phyloP scores from a whole-genome alignment of 2,888 invertebrate genomes.

The Dolichopus griseipennis region DNA sequence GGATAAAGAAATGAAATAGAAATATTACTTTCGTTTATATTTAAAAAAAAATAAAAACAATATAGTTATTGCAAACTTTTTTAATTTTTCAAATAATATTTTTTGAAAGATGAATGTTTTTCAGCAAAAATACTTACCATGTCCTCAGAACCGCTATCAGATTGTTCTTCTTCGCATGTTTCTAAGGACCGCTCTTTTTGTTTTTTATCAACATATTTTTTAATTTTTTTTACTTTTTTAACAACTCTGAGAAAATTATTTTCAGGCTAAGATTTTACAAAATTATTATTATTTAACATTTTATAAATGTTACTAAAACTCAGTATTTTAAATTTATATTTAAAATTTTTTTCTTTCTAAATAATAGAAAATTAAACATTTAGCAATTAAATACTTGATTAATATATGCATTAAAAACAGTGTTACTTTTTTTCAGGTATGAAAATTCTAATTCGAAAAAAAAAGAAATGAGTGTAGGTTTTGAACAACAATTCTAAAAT shows the following conservation, averaged over 20 bases:
- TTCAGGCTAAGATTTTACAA: conserved; percentile 32
- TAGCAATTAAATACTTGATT: too few relatives aligned
- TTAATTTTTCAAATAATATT: not conserved
- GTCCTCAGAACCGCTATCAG: conserved; percentile 59
- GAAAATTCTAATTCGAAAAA: too few relatives aligned
- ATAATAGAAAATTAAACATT: too few relatives aligned
- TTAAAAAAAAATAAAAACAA: not conserved
- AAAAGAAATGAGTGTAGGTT: too few relatives aligned
- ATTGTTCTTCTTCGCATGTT: conserved; percentile 39
- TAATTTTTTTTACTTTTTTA: conserved; percentile 42
- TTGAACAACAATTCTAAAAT: too few relatives aligned
- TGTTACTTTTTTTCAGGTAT: too few relatives aligned
- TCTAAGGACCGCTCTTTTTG: conserved; percentile 27
- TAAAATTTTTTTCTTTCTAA: too few relatives aligned
- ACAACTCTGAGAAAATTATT: conserved; percentile 40
- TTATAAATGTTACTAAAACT: too few relatives aligned
- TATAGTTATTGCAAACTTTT: not conserved
- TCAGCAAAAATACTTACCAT: conserved; percentile 51
- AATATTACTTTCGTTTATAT: conserved; percentile 10
- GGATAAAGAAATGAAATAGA: conserved; percentile 44
- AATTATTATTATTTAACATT: too few relatives aligned
- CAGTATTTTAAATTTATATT: too few relatives aligned
- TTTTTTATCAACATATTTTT: conserved; percentile 43
- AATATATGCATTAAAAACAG: too few relatives aligned
- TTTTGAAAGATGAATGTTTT: not conserved